Base-by-base conservation (phyloP, 1,140 invertebrate genomes). In the Drosophila leontia region DNA sequence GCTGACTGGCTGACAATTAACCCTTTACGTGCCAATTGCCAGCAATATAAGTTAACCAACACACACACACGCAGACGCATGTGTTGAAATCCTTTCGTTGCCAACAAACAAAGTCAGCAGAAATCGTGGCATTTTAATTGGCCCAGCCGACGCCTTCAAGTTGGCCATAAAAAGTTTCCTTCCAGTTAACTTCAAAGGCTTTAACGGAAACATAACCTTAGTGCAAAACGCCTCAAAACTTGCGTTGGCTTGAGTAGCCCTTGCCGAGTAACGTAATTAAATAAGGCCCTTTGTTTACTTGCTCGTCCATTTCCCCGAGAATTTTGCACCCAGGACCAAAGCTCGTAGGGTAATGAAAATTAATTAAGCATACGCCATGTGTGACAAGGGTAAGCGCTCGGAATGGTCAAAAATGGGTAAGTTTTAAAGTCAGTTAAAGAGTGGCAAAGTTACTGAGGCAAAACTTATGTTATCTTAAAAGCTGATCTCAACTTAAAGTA, bases 21-120 rank as follows among this genome's bases (percentile, higher is more conserved):
- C 84, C 85, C 84, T 77, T 87, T 80, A 88, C 80, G 83, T 88
- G 83, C 76, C 80, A 87, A 88, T 83, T 83, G 80, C 42, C 62
- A 67, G 71, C 77, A 70, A 78, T 83, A 88, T 80, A 87, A 87
- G 80, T 88, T 88, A 70, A 60, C 57, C 47, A 35, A 35, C 60
- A 51, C 23, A 51, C 44, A 48, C 19, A 8, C 7, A 34, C 47
- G 35, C 0, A 26, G 45, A 48, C 45, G 45, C 45, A 26, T 48
- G 45, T 48, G 45, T 26, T 15, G 23, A 48, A 48, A 48, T 23
- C 41, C 37, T 55, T 19, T 51, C 44, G 41, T 61, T 60, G 61
- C 26, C 44, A 68, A 51, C 51, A 51, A 37, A 68, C 56, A 59
- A 82, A 82, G 58, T 76, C 67, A 75, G 69, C 75, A 63, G n/a